Evolutionary conservation across 2,888 invertebrate genomes (phyloP).

Genomic region (Drosophila formosana): DNA sequence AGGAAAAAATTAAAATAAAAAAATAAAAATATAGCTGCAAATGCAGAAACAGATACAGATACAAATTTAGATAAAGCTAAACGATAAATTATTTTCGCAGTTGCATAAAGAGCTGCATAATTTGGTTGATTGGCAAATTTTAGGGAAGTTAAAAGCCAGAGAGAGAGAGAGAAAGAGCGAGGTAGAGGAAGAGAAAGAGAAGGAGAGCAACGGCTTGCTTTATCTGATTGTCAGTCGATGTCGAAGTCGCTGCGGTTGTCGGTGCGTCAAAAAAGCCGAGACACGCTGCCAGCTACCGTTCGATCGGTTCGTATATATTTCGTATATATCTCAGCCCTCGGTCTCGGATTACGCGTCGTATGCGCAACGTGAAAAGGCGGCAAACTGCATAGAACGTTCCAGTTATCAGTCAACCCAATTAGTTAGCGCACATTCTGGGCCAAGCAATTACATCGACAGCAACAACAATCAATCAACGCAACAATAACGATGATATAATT

Average conservation of each 20-base stretch:
- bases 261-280: slow-evolving; percentile 61
- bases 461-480: slow-evolving; percentile 31
- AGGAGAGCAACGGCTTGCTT: slow-evolving; percentile 54
- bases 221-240: slow-evolving; percentile 36
- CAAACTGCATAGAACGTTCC: slow-evolving; percentile 23
- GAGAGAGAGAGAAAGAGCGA: background rate
- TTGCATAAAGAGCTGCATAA: too few relatives aligned
- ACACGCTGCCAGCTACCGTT: slow-evolving; percentile 48
- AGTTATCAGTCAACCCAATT: slow-evolving; percentile 43
- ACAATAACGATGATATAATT: slow-evolving; percentile 49
- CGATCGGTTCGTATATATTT: background rate
- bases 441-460: slow-evolving; percentile 32
- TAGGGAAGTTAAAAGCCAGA: background rate
- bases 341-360: slow-evolving; percentile 65
- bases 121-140: background rate
- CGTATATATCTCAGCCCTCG: background rate
- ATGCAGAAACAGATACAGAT: slow-evolving; percentile 13
- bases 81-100: background rate
- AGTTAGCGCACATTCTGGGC: slow-evolving; percentile 33
- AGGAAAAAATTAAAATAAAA: background rate
- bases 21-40: background rate
- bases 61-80: background rate
- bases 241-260: slow-evolving; percentile 56
- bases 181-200: slow-evolving; percentile 7
- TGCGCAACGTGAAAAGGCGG: slow-evolving; percentile 46